Base-by-base conservation (phyloP, 2,797 vertebrate genomes). In the Psittacula echo region DNA sequence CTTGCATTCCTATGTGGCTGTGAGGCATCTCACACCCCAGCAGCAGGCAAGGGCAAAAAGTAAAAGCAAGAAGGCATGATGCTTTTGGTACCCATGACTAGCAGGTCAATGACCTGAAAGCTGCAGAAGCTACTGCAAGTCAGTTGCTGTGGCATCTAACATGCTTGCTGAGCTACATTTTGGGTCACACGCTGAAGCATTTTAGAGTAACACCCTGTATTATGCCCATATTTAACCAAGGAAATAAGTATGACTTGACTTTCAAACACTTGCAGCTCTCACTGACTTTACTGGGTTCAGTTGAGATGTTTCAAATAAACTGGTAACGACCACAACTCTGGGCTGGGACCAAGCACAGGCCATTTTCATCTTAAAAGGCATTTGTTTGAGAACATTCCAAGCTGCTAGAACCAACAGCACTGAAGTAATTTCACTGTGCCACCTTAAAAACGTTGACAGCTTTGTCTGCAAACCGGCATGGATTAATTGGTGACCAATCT, bases 341-440 rank as follows among this genome's bases (percentile, higher is more conserved):
- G 71, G 88, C 66, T 78, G 81, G 87, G 73, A 93, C 58, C 73
- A 91, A 85, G 50, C 87, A 45, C 34, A 42, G 68, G 45, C 30
- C 78, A 18, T 72, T 95, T 94, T 95, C 79, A 90, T 96, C 95
- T 94, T 94, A 92, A 92, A 95, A 97, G 95, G 93, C 76, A 86
- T 92, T 95, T 95, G 85, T 94, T 19, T 90, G 78, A 94, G 93
- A 93, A 92, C 37, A 41, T 30, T 92, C 50, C 22, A 60, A 85
- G 58, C 73, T 45, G 50, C 73, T 94, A 75, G n/a, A 83, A 89
- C 54, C 48, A 44, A 60, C 17, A 24, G 53, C 65, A 62, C 62
- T 22, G 9, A 65, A 90, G 67, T 48, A 77, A 86, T 66, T 89
- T 87, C 87, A 87, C 22, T 1, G 6, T 22, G 51, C 50, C 65